Evolutionary conservation across 2,888 invertebrate species (phyloP), one percentile per base, ranked within the genome.

Genomic region (Ashinkailepas kermadecensis): DNA sequence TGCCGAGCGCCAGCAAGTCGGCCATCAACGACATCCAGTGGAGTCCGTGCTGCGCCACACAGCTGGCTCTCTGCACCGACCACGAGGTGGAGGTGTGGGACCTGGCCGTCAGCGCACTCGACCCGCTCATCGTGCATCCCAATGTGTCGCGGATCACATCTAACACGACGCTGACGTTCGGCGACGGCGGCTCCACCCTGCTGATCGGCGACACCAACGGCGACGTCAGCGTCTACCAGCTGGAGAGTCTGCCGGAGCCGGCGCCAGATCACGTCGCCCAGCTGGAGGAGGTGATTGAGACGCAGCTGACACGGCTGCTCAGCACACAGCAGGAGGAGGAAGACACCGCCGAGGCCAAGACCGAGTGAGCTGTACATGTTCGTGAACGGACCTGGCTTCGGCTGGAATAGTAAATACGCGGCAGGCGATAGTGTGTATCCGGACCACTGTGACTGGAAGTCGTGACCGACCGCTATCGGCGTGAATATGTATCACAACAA

Each of bases 21-120:
- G 74, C 74, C 74, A 74, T 74, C 74, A 74, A 74, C 54, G 74
- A 74, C 54, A 74, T 74, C 74, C 74, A 74, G 74, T 74, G 74
- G 74, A 74, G 74, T 13, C 74, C 74, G 9, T 4, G 13, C 7
- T 74, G 74, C 54, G 74, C 74, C 74, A 74, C 74, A 0, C 74
- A 74, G 74, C 74, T 74, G 54, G 74, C 74, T 21, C 74, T 74
- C 18, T 74, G 74, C 74, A 74, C 74, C 6, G 74, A 74, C 74
- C 74, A 54, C 15, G 74, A 74, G 74, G 74, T 74, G 54, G 74
- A 74, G 74, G 74, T 74, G 11, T 74, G 74, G 74, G 74, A 74
- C 54, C 54, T 74, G 54, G 39, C 74, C 18, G 54, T 74, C 74
- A 74, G 74, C 74, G 25, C 54, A 8, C 74, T 74, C 18, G 74